Evolutionary conservation across 1,140 invertebrate genomes (phyloP), one percentile per base, ranked within the genome.

Genomic region (Caenorhabditis briggsae): DNA sequence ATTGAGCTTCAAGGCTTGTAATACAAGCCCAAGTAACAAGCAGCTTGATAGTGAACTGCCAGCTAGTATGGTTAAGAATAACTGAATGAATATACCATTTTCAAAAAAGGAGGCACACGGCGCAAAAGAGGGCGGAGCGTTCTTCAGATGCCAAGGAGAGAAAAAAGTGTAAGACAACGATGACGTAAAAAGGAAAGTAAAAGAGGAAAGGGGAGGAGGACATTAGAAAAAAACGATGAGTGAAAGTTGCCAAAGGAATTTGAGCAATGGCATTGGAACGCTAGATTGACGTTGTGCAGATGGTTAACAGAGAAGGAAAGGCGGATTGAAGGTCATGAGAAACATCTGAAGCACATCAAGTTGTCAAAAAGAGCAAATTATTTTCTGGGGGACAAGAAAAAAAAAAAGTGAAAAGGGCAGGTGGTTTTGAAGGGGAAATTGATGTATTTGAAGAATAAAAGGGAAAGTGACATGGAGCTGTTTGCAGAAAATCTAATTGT

Each of bases 81-180:
- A 33, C 33, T 33, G 33, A 33, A 33, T 33, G 33, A 33, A 33
- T 33, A 33, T 20, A 59, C 56, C 56, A 23, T 59, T 59, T 23
- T 23, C 56, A 59, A 5, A 20, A 59, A 33, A 33, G 33, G 33
- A 33, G 33, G 33, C 33, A 33, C 33, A 33, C 33, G 33, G 33
- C 33, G 33, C 33, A 33, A 33, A 16, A 9, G 56, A 2, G 20
- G 56, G 56, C 56, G 56, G 56, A 59, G 56, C 20, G 33, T 33
- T 33, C 56, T 53, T 14, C 50, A 14, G 50, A 16, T 16, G 50
- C 16, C 11, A 53, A 11, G 16, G 2, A 53, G 2, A 16, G 20
- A 20, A 59, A 59, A 59, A 59, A 59, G 56, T 59, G 56, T 59
- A 59, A 59, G n/a, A n/a, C 16, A 59, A n/a, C n/a, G 56, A 59